Base-by-base conservation (phyloP, 2,888 invertebrate genomes). In the Melanostoma mellinum region DNA sequence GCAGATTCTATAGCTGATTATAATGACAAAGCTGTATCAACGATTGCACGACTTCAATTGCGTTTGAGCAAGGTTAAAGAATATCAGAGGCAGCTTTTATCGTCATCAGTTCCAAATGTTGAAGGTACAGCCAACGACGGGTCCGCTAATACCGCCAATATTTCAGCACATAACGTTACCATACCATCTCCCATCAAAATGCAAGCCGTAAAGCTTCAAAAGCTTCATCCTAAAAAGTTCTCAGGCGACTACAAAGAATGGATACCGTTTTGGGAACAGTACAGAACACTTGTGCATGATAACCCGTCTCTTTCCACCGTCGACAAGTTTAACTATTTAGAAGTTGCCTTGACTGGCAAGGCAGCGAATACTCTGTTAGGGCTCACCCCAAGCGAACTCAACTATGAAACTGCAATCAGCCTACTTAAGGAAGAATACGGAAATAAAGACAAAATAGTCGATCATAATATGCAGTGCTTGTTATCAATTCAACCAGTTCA, bases 261-360 rank as follows among this genome's bases (percentile, higher is more conserved):
- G 56, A 56, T 56, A 56, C 40, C 56, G 10, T 56, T 56, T 30
- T 56, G 56, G 56, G 56, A 56, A 38, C 56, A 56, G 10, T 56
- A 40, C 40, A 56, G 56, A 56, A 32, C 56, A 20, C 40, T 58
- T 8, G 63, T 71, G 10, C 60, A 68, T 72, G 63, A 71, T 6
- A 77, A 77, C 46, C 10, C 3, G 4, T 72, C 72, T 6, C 58
- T 65, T 20, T 42, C 42, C 8, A 65, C 55, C 0, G 42, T 72
- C 20, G 77, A 65, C 10, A 72, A 65, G 65, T 65, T 63, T n/a
- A 63, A 61, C 20, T 71, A 56, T 30, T 36, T 75, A 4, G 60
- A 75, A 38, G 50, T 6, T 3, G 38, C 63, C 1, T 58, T 56
- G 46, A 38, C 20, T 8, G 65, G 48, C 4, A 74, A 65, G 30